phyloP scores from a whole-genome alignment of 2,888 invertebrate species.

The Pinctada fucata region DNA sequence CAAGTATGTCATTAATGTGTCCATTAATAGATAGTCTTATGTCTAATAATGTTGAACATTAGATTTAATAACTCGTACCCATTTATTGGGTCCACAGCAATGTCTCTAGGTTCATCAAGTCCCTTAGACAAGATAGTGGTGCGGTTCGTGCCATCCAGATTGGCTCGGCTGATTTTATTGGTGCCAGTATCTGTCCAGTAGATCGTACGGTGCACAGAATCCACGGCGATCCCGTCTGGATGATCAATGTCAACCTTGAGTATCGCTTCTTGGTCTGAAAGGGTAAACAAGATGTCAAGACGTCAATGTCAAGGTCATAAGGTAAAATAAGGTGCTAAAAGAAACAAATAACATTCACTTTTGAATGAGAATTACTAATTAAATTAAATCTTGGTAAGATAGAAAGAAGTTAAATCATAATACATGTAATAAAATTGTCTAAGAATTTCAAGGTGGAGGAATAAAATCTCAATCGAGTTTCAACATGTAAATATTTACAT shows the following conservation, averaged over 20 bases:
- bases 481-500: too few species aligned
- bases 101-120: constrained; percentile 89
- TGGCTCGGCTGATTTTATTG: constrained; percentile 76
- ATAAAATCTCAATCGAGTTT: too few species aligned
- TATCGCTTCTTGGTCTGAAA: constrained; percentile 87
- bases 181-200: constrained; percentile 77
- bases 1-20: too few species aligned
- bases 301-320: neutral
- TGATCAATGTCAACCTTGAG: constrained; percentile 86
- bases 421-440: too few species aligned
- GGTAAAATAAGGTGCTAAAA: neutral
- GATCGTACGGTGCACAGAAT: constrained; percentile 61
- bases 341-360: too few species aligned
- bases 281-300: neutral
- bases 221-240: constrained; percentile 95
- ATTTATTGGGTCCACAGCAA: constrained; percentile 87
- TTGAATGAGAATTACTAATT: too few species aligned
- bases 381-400: too few species aligned
- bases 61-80: constrained; percentile 73
- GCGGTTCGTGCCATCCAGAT: constrained; percentile 81
- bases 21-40: too few species aligned
- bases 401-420: too few species aligned
- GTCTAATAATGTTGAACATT: too few species aligned
- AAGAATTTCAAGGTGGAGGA: too few species aligned
- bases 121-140: constrained; percentile 89